These are phyloP conservation scores for Serinus canaria DNA, from an alignment of 2,113 vertebrate species.

Conservation along the genomic window DNA sequence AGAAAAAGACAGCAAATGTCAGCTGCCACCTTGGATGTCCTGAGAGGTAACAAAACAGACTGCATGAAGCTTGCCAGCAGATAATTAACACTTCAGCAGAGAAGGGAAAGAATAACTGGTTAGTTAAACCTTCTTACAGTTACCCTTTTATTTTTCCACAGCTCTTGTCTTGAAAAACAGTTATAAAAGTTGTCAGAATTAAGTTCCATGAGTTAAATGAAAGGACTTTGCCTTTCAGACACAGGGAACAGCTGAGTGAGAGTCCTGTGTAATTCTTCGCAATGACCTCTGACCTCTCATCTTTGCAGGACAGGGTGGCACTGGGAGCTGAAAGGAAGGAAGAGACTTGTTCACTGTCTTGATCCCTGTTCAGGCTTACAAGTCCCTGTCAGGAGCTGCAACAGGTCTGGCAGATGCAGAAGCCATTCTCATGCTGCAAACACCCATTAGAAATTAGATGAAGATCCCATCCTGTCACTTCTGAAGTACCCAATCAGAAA, in stretches of 20 bases:
- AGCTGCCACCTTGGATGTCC: not conserved
- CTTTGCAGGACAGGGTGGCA: not conserved
- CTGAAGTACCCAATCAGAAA: not conserved
- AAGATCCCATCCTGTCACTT: not conserved
- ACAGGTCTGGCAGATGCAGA: not conserved
- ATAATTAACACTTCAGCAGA: not conserved
- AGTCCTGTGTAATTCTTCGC: not conserved
- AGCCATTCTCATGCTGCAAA: not conserved
- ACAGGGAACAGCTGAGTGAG: not conserved
- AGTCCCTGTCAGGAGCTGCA: not conserved
- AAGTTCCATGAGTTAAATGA: not conserved
- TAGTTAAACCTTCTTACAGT: not conserved
- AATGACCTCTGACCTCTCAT: not conserved
- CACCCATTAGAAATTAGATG: not conserved
- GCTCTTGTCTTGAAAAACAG: not conserved
- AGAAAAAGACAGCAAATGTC: not conserved
- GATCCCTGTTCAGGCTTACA: not conserved
- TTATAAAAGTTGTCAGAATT: not conserved
- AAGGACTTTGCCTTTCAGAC: not conserved
- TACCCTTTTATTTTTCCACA: not conserved
- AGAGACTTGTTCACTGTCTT: not conserved
- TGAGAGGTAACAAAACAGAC: not conserved
- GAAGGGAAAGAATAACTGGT: not conserved
- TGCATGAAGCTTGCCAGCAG: not conserved
- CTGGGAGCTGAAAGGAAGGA: not conserved